Base-by-base conservation (phyloP, 2,797 vertebrate genomes). In the Cossypha niveicapilla region DNA sequence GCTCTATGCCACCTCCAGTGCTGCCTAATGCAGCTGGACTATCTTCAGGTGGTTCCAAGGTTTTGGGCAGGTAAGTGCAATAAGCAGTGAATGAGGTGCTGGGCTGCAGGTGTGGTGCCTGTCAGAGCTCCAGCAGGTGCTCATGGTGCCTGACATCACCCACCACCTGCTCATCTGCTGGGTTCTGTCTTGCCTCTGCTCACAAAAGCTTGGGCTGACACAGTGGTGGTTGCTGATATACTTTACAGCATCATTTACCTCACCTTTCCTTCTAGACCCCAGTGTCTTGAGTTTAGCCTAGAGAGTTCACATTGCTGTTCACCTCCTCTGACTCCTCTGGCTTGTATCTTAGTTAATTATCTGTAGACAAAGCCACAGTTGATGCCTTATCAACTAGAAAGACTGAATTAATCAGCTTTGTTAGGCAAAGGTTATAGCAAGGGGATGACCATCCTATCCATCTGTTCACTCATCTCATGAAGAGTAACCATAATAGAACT, bases 311-410 rank as follows among this genome's bases (percentile, higher is more conserved):
- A 27, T 89, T 81, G 17, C 65, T 92, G 30, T 68, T 84, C 80
- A 81, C 50, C 70, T 93, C 72, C 13, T 56, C 53, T 87, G 77
- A 93, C 73, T 91, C 35, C 19, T 72, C 62, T 92, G 74, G 24
- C 45, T 79, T 75, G 41, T 92, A 67, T 94, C 79, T 88, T 82
- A 87, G 71, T 92, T 93, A 95, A 96, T 97, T 96, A 93, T 94
- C 88, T 71, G 75, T 78, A 96, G 92, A 78, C 74, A 91, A 92
- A 92, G 81, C 42, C 63, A 74, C 32, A 41, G 18, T 76, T 89
- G 81, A 93, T 93, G 73, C 45, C 54, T 95, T 96, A 96, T 94
- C 93, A 96, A 75, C 93, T 84, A 74, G 78, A 95, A 96, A 71
- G 53, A 72, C 80, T 78, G 77, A 93, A 90, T 92, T 95, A 95